Evolutionary conservation across 2,888 invertebrate species (phyloP).

Genomic region (Ophion ellenae): DNA sequence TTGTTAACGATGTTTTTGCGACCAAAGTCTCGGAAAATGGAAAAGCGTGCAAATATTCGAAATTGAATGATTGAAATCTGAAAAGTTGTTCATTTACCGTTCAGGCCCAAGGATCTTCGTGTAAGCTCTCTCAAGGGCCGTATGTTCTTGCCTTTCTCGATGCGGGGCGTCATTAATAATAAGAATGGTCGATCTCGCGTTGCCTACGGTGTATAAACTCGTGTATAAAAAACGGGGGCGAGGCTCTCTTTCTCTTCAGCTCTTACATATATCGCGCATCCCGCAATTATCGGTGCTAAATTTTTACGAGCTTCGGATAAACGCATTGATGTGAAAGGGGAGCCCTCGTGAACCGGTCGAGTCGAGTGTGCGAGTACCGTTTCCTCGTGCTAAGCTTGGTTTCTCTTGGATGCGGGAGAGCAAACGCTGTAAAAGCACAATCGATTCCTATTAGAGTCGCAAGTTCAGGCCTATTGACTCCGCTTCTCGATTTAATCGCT

Average conservation of each 20-base stretch:
- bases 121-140: conserved; percentile 3
- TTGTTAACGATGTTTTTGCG: neutral
- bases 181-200: conserved; percentile 32
- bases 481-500: neutral
- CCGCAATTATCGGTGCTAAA: conserved; percentile 76
- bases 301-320: conserved; percentile 72
- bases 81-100: neutral
- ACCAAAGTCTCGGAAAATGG: too few species aligned
- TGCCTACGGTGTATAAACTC: conserved; percentile 25
- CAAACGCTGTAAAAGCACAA: neutral
- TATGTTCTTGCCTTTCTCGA: neutral
- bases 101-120: neutral
- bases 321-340: conserved; percentile 40
- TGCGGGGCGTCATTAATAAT: conserved; percentile 42
- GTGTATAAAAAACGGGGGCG: conserved; percentile 50
- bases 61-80: conserved; percentile 39
- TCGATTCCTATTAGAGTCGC: neutral
- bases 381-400: neutral
- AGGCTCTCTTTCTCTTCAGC: conserved; percentile 27
- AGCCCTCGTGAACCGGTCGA: neutral
- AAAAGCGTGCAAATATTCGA: neutral
- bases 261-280: conserved; percentile 66
- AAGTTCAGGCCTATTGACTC: neutral
- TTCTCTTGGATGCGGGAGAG: neutral
- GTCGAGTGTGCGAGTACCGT: conserved; percentile 2